A percentile compares a stretch with the other conserved stretches of the same genome.
Evolutionary conservation across 2,797 vertebrate species (phyloP).

Genomic region (Loriculus beryllinus): DNA sequence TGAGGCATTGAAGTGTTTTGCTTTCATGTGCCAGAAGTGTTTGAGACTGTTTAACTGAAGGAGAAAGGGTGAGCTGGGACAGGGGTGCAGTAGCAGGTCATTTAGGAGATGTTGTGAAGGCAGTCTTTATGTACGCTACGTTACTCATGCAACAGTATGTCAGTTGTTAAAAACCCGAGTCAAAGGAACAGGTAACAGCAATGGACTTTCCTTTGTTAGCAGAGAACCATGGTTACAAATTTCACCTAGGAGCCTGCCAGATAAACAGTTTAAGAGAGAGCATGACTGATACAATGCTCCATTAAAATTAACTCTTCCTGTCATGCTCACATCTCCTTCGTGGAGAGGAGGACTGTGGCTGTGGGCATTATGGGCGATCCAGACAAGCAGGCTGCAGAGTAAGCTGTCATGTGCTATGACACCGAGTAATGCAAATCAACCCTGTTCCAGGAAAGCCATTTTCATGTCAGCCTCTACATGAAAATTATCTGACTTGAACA

Average conservation of each 20-base stretch:
- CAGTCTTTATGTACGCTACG: fast-evolving
- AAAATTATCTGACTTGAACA: constrained; percentile 42
- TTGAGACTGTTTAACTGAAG: neutral
- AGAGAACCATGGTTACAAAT: neutral
- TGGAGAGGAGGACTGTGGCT: fast-evolving
- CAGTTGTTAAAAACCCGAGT: neutral
- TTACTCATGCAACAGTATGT: neutral
- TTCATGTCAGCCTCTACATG: constrained; percentile 11
- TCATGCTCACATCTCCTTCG: neutral
- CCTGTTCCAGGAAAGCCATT: constrained; percentile 38
- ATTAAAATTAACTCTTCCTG: constrained; percentile 24
- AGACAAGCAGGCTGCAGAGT: constrained; percentile 4
- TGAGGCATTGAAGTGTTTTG: neutral
- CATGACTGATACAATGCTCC: neutral
- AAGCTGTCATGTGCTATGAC: constrained; percentile 36
- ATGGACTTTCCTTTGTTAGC: neutral
- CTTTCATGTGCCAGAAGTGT: neutral
- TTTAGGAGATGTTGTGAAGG: neutral
- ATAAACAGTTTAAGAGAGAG: neutral
- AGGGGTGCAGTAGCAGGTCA: neutral
- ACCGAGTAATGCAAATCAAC: constrained; percentile 31
- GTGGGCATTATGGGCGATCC: neutral
- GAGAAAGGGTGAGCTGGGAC: neutral
- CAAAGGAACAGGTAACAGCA: neutral
- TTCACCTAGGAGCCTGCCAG: neutral